These are phyloP conservation scores for Colletes latitarsis DNA, from an alignment of 1,140 invertebrate genomes.

Conservation along the genomic window DNA sequence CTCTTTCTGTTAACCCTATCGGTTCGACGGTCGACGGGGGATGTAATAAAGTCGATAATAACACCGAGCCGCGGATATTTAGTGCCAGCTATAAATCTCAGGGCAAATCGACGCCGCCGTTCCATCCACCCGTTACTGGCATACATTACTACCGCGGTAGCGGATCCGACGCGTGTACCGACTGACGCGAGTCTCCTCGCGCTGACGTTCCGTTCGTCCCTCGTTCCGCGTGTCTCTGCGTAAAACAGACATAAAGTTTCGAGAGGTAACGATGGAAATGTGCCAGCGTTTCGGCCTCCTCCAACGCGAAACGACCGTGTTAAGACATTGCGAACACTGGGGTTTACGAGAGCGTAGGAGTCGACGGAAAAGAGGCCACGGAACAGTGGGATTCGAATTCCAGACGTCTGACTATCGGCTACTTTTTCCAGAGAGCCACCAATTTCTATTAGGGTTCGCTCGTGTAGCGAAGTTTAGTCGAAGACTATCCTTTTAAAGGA, in stretches of 20 bases:
- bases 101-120: slow-evolving; percentile 75
- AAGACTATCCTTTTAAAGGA: too few species aligned
- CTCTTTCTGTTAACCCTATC: slow-evolving; percentile 76
- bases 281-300: slow-evolving; percentile 7
- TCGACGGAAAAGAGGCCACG: too few species aligned
- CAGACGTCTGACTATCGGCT: too few species aligned
- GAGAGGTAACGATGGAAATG: slow-evolving; percentile 60
- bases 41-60: slow-evolving; percentile 78
- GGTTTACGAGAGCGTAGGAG: too few species aligned
- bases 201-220: neutral
- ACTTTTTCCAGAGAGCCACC: too few species aligned
- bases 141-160: slow-evolving; percentile 71
- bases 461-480: too few species aligned
- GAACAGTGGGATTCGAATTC: too few species aligned
- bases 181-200: neutral
- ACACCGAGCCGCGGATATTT: slow-evolving; percentile 76
- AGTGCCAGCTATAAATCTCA: slow-evolving; percentile 77
- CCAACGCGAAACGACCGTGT: neutral
- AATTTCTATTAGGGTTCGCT: too few species aligned
- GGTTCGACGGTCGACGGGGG: slow-evolving; percentile 27
- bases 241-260: slow-evolving; percentile 66
- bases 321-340: neutral
- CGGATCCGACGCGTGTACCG: slow-evolving; percentile 20
- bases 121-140: slow-evolving; percentile 63
- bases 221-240: neutral